Conservation (phyloP, 2,888 invertebrate genomes). For the Andrena dorsata region DNA sequence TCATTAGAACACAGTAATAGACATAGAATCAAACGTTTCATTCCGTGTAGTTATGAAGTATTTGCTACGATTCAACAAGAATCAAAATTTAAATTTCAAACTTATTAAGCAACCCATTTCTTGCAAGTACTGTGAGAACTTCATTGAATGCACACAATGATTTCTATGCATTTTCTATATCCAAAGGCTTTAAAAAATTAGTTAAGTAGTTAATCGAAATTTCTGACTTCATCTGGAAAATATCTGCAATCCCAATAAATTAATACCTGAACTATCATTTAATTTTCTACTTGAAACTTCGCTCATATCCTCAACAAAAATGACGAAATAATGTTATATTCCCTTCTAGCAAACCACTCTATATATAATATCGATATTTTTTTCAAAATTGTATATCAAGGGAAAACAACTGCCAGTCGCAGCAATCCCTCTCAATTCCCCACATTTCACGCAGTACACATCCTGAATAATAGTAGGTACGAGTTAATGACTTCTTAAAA, state of each 20-base stretch:
- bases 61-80: not conserved
- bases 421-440: constrained; percentile 21
- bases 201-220: no score
- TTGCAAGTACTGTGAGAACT: no score
- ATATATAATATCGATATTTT: constrained; percentile 4
- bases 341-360: not conserved
- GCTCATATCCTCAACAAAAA: no score
- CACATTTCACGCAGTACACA: constrained; percentile 40
- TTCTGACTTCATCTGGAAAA: not conserved
- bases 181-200: no score
- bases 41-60: not conserved
- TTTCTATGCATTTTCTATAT: no score
- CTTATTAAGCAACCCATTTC: no score
- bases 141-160: no score
- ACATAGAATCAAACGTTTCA: not conserved
- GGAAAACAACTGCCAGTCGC: constrained; percentile 38
- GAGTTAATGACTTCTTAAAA: constrained; percentile 10
- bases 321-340: no score
- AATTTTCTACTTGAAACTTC: not conserved
- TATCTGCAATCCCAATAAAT: not conserved
- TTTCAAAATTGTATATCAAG: not conserved
- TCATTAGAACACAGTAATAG: not conserved
- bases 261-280: not conserved
- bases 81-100: no score
- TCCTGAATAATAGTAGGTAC: constrained; percentile 23